Base-by-base conservation (phyloP, 1,140 invertebrate species). In the Lordiphosa clarofinis region DNA sequence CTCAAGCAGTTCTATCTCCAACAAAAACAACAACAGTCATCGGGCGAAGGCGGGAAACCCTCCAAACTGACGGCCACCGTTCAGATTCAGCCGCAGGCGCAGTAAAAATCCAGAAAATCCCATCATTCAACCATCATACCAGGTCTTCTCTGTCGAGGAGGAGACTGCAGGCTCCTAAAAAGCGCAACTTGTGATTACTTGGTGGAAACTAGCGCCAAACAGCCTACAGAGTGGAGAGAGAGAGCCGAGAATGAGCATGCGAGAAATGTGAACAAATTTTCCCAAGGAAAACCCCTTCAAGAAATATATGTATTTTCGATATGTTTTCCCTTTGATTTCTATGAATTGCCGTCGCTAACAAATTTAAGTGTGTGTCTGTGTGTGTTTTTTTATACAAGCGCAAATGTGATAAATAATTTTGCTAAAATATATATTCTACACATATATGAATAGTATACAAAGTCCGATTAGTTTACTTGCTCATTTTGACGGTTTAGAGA, bases 351-450 rank as follows among this genome's bases (percentile, higher is more conserved):
- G 70, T 70, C 60, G 69, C 47, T 9, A 46, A 43, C 39, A 9
- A 64, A 73, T 28, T 28, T 28, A 7, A 28, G 24, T 28, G 24
- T 28, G 24, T 28, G 24, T 31, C 10, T 46, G 24, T 28, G 24
- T 31, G 10, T 46, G 24, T 46, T 50, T 56, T 47, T 78, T 82
- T 72, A 63, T 59, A 84, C 65, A 82, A 82, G 76, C 76, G 78
- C 78, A 84, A 82, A 73, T 82, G 76, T 82, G 76, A 82, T 82
- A 84, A 70, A 76, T 82, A 54, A 82, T 76, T 81, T 81, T 73
- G 48, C 71, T 74, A 75, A 81, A 74, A 67, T 31, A 81, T 71
- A 71, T 74, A 62, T 64, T 74, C 59, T 64, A 40, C 63, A 74
- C 10, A 44, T 49, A 33, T 49, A 15, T 49, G 31, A 11, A 49